A percentile compares a stretch with the other conserved stretches of the same genome.
Conservation (phyloP, 1,140 invertebrate species). For the Planococcus citri region DNA sequence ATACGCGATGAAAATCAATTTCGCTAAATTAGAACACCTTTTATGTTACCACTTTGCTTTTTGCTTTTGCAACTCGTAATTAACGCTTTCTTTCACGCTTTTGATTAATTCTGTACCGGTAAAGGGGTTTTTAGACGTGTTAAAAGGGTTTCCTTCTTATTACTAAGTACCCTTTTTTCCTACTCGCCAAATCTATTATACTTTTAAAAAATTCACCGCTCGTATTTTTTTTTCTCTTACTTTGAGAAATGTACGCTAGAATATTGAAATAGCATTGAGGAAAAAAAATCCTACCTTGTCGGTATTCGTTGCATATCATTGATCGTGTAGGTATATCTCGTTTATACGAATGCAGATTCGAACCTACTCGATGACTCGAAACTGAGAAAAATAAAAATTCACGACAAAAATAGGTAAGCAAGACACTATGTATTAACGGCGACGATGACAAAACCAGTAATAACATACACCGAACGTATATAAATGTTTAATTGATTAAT, state of each 20-base stretch:
- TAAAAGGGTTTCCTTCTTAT: constrained; percentile 3
- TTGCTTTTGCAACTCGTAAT: neutral
- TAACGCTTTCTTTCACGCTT: neutral
- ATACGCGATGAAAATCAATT: neutral
- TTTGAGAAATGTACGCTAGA: too few relatives aligned
- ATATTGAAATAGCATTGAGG: too few relatives aligned
- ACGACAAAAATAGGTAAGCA: neutral
- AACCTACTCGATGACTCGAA: neutral
- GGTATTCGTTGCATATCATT: too few relatives aligned
- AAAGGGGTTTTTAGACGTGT: neutral
- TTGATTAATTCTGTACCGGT: neutral
- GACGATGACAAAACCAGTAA: neutral
- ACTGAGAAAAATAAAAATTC: neutral
- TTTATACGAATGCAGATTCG: too few relatives aligned
- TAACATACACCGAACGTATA: neutral
- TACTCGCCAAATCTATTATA: too few relatives aligned
- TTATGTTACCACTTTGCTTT: neutral
- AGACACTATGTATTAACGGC: neutral
- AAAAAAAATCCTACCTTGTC: too few relatives aligned
- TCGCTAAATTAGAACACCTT: neutral
- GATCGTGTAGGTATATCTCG: too few relatives aligned
- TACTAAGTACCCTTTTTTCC: too few relatives aligned
- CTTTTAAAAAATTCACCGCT: too few relatives aligned
- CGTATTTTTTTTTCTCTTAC: too few relatives aligned
- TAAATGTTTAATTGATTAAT: constrained; percentile 1